A percentile compares a stretch with the other conserved stretches of the same genome.
Evolutionary conservation across 1,140 invertebrate species (phyloP).

Genomic region (Trichoplusia ni): DNA sequence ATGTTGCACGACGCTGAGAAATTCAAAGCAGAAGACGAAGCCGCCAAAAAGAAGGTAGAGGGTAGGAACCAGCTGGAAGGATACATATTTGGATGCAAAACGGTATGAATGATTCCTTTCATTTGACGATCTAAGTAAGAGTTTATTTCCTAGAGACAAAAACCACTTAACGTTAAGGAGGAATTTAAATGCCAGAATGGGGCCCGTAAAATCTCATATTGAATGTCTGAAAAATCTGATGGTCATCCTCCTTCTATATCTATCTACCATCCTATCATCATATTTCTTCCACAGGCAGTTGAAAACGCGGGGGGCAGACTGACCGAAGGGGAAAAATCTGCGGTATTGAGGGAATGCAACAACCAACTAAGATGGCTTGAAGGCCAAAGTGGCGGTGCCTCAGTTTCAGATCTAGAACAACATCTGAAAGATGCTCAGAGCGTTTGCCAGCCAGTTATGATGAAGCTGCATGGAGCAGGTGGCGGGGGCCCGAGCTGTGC

Average conservation of each 20-base stretch:
- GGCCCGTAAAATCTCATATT: too few relatives aligned
- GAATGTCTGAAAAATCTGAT: too few relatives aligned
- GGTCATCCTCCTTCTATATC: too few relatives aligned
- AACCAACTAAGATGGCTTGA: constrained; percentile 84
- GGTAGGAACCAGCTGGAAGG: constrained; percentile 91
- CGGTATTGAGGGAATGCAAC: constrained; percentile 83
- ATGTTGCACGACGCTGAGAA: constrained; percentile 93
- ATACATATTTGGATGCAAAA: constrained; percentile 91
- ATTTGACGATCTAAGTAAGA: too few relatives aligned
- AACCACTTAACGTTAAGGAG: too few relatives aligned
- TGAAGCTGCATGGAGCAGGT: constrained; percentile 86
- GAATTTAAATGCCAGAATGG: too few relatives aligned
- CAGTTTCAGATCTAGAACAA: constrained; percentile 89
- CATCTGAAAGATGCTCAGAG: constrained; percentile 87
- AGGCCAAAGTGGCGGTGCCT: constrained; percentile 85
- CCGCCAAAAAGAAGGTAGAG: constrained; percentile 84
- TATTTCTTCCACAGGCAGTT: constrained; percentile 80
- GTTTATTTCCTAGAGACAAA: too few relatives aligned
- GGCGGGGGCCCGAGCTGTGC: constrained; percentile 78
- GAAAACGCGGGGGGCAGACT: constrained; percentile 85
- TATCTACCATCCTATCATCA: background rate
- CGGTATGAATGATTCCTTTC: constrained; percentile 67
- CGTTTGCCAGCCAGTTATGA: constrained; percentile 88
- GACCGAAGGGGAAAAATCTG: constrained; percentile 83
- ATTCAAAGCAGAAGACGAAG: constrained; percentile 87